Conservation (phyloP, 2,888 invertebrate genomes). For the Cordilura impudica region DNA sequence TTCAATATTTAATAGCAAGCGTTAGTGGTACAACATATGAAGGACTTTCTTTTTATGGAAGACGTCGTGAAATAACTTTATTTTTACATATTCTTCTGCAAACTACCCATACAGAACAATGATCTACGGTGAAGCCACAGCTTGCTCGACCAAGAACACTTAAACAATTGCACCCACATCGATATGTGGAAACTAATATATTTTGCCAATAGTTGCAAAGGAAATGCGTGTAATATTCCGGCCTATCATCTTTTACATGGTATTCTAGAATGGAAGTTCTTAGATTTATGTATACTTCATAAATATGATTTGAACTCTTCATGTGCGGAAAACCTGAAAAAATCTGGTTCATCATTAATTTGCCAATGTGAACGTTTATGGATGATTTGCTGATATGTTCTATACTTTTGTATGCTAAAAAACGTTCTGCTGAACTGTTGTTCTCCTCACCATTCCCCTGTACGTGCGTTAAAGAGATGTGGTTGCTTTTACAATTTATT, state of each 20-base stretch:
- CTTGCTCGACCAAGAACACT: slow-evolving; percentile 67
- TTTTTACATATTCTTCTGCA: slow-evolving; percentile 69
- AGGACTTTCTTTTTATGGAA: slow-evolving; percentile 61
- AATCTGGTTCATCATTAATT: slow-evolving; percentile 13
- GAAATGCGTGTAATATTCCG: slow-evolving; percentile 74
- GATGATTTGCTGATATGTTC: slow-evolving; percentile 70
- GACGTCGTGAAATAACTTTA: slow-evolving; percentile 71
- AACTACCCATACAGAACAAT: slow-evolving; percentile 56
- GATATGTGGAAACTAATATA: slow-evolving; percentile 71
- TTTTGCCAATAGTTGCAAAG: slow-evolving; percentile 72
- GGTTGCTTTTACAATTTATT: slow-evolving; percentile 79
- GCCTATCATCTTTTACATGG: slow-evolving; percentile 77
- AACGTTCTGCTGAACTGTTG: slow-evolving; percentile 76
- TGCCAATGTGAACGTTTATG: slow-evolving; percentile 69
- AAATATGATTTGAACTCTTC: slow-evolving; percentile 60
- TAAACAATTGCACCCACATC: slow-evolving; percentile 68
- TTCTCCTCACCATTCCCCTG: slow-evolving; percentile 80
- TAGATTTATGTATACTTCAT: slow-evolving; percentile 72
- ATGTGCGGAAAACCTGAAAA: neutral
- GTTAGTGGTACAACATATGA: slow-evolving; percentile 64
- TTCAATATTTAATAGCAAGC: slow-evolving; percentile 71
- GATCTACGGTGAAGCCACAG: slow-evolving; percentile 57
- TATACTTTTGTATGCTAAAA: slow-evolving; percentile 70
- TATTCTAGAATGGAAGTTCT: slow-evolving; percentile 75
- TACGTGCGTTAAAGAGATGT: slow-evolving; percentile 80